Percentiles rank a stretch among this genome's conserved stretches.
phyloP scores from a whole-genome alignment of 92 coral and sea anemone genomes.

The Paramuricea clavata region DNA sequence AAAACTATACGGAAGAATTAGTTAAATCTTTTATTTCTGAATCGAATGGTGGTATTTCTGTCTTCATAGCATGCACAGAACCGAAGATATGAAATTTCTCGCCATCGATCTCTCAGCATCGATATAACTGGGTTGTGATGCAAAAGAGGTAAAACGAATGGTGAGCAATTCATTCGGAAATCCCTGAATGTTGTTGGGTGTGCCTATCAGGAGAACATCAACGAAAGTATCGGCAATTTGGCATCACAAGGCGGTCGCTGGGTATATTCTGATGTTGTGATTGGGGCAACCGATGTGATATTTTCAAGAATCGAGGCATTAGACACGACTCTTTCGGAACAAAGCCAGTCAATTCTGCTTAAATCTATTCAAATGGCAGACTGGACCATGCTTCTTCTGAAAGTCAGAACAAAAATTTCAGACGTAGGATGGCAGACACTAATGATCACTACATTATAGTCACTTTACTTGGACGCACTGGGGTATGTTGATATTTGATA shows the following conservation, averaged over 20 bases:
- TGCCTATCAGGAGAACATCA: slow-evolving; percentile 32
- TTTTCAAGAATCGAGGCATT: not conserved
- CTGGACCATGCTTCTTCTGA: not conserved
- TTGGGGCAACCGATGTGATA: too few species aligned
- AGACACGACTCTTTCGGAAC: slow-evolving; percentile 10
- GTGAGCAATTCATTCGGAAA: not conserved
- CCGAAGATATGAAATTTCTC: too few species aligned
- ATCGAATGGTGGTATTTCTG: too few species aligned
- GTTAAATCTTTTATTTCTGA: too few species aligned
- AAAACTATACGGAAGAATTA: too few species aligned
- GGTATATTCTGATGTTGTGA: slow-evolving; percentile 10
- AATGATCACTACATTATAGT: too few species aligned
- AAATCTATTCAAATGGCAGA: slow-evolving; percentile 9
- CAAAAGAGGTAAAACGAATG: not conserved
- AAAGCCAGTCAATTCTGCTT: slow-evolving; percentile 13
- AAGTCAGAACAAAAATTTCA: slow-evolving; percentile 22
- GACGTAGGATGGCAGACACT: slow-evolving; percentile 26
- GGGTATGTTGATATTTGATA: not conserved
- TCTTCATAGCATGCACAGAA: too few species aligned
- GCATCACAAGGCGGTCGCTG: slow-evolving; percentile 23
- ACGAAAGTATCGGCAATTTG: slow-evolving; percentile 20
- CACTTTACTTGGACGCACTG: not conserved
- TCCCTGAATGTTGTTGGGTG: not conserved
- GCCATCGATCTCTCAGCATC: too few species aligned
- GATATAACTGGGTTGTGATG: too few species aligned